Percentiles rank a stretch among this genome's conserved stretches.
These are phyloP conservation scores for Temnothorax nylanderi DNA, from an alignment of 1,140 invertebrate genomes.

Conservation along the genomic window DNA sequence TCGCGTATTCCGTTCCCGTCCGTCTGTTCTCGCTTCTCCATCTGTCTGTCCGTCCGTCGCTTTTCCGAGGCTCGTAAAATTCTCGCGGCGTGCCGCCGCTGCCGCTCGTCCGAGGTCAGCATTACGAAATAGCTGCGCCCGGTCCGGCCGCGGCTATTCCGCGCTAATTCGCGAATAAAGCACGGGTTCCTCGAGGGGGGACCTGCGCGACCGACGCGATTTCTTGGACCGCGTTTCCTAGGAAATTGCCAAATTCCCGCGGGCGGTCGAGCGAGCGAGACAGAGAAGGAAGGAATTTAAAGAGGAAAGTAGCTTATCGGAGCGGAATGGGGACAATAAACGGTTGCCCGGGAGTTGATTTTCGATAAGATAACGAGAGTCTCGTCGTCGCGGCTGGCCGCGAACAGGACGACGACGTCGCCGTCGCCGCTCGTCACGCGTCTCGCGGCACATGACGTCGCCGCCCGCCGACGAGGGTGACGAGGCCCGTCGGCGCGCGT, in stretches of 20 bases:
- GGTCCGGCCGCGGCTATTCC: not conserved
- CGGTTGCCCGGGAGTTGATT: not conserved
- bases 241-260: not conserved
- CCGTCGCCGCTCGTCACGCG: constrained; percentile 25
- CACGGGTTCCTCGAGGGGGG: constrained; percentile 26
- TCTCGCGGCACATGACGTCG: constrained; percentile 45
- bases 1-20: not conserved
- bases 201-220: not conserved
- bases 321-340: not conserved
- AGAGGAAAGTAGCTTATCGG: too few relatives aligned
- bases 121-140: constrained; percentile 69
- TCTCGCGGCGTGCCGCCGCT: not conserved
- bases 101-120: constrained; percentile 62
- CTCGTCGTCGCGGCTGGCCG: not conserved
- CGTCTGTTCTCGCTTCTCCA: not conserved
- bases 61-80: constrained; percentile 42
- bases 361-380: constrained; percentile 28
- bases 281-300: not conserved
- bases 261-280: not conserved
- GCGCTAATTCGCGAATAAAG: constrained; percentile 31
- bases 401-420: not conserved
- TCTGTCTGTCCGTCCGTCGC: not conserved
- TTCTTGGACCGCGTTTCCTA: constrained; percentile 18
- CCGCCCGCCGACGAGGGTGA: too few relatives aligned
- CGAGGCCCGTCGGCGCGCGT: not conserved